Conservation (phyloP, 2,888 invertebrate species). For the Eudemis profundana region DNA sequence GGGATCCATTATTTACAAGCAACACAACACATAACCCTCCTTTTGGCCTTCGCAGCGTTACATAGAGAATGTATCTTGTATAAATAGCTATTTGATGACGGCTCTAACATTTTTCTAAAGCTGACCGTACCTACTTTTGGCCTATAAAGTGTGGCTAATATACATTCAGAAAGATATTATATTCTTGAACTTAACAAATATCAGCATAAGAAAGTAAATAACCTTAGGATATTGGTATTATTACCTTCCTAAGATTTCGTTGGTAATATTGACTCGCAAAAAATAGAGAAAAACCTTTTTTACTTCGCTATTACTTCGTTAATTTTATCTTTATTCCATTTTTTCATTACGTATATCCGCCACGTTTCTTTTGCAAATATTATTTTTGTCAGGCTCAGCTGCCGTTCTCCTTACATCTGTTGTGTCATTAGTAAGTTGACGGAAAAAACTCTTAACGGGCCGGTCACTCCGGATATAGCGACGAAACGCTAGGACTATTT, state of each 20-base stretch:
- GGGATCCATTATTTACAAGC: too few relatives aligned
- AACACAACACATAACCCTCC: too few relatives aligned
- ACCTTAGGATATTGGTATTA: not conserved
- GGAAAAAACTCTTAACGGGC: conserved; percentile 50
- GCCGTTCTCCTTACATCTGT: conserved; percentile 37
- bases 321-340: conserved; percentile 21
- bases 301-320: not conserved
- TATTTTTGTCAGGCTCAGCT: conserved; percentile 20
- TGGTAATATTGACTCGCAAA: not conserved
- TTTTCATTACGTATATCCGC: conserved; percentile 29
- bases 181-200: not conserved
- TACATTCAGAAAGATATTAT: too few relatives aligned
- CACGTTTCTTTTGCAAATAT: conserved; percentile 27
- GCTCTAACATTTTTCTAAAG: too few relatives aligned
- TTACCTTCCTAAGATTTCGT: too few relatives aligned
- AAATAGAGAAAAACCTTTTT: not conserved
- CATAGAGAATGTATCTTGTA: too few relatives aligned
- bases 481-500: conserved; percentile 67
- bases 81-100: too few relatives aligned
- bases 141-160: too few relatives aligned
- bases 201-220: conserved; percentile 4
- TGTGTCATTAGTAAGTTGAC: conserved; percentile 38
- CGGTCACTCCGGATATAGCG: conserved; percentile 56
- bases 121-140: too few relatives aligned
- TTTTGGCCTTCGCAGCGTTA: too few relatives aligned